A percentile compares a stretch with the other conserved stretches of the same genome.
Conservation (phyloP, 2,113 vertebrate species). For the Junco hyemalis region DNA sequence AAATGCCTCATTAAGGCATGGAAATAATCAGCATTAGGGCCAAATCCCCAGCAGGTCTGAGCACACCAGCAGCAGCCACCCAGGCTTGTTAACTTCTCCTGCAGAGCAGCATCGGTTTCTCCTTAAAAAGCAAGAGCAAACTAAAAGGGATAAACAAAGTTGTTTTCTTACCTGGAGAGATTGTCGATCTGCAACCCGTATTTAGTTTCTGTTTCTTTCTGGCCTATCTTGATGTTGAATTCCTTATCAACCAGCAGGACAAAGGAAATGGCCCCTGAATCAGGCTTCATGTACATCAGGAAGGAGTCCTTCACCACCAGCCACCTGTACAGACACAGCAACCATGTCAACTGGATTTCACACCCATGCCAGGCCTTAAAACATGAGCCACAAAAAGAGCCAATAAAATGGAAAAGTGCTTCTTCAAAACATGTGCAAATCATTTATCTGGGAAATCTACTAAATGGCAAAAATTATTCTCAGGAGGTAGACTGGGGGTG, state of each 20-base stretch:
- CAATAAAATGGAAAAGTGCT: neutral
- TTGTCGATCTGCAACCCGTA: slow-evolving; percentile 92
- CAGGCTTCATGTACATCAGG: slow-evolving; percentile 92
- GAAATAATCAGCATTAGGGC: neutral
- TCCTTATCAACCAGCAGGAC: slow-evolving; percentile 93
- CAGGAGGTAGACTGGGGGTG: neutral
- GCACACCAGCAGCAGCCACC: neutral
- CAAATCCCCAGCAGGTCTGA: neutral
- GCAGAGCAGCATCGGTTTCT: neutral
- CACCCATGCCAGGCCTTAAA: neutral
- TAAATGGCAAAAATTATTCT: neutral
- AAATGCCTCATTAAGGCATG: neutral
- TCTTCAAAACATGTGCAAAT: neutral
- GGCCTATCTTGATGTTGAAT: slow-evolving; percentile 93
- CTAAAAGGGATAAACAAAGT: neutral
- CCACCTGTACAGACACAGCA: slow-evolving; percentile 79
- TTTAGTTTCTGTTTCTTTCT: slow-evolving; percentile 90
- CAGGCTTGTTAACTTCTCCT: neutral
- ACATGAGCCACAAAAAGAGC: rapidly evolving
- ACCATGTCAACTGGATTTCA: neutral
- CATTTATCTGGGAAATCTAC: neutral
- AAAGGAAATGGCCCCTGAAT: slow-evolving; percentile 88
- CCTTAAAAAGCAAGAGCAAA: neutral
- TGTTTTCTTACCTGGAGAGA: slow-evolving; percentile 84
- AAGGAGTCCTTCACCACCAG: slow-evolving; percentile 96